phyloP scores from a whole-genome alignment of 2,797 vertebrate genomes.

The Rhinogobio ventralis region DNA sequence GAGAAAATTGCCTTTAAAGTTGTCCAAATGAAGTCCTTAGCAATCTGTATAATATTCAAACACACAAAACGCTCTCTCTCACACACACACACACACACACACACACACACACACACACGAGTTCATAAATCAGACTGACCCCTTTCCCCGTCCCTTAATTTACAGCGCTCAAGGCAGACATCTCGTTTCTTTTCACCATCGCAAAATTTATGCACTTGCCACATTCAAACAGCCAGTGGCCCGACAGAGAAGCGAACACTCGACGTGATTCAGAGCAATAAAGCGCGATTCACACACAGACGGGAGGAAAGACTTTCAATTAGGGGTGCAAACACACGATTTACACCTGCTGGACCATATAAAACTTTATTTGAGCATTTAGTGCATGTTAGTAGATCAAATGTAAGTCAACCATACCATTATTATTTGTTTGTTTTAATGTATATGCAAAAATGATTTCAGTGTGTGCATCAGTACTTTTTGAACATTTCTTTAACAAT shows the following conservation, averaged over 20 bases:
- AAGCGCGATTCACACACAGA: constrained; percentile 50
- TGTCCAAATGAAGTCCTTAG: too few species aligned
- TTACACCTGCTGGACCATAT: not conserved
- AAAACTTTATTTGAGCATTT: not conserved
- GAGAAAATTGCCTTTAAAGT: too few species aligned
- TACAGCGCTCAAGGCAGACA: constrained; percentile 73
- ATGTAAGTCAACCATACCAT: not conserved
- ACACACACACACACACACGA: constrained; percentile 58
- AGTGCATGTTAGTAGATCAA: not conserved
- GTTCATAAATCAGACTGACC: constrained; percentile 77
- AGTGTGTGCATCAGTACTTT: not conserved
- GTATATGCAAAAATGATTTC: not conserved
- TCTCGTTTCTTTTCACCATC: constrained; percentile 58
- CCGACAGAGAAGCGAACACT: constrained; percentile 32
- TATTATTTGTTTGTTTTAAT: too few species aligned
- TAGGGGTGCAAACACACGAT: not conserved
- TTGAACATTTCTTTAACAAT: not conserved
- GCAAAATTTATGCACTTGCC: constrained; percentile 77
- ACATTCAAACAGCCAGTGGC: constrained; percentile 67
- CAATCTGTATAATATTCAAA: not conserved
- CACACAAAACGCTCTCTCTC: constrained; percentile 48
- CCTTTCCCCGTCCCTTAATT: constrained; percentile 75
- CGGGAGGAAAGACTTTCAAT: constrained; percentile 28
- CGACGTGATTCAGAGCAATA: constrained; percentile 34
- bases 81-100: constrained; percentile 56